A percentile compares a stretch with the other conserved stretches of the same genome.
Evolutionary conservation across 2,888 invertebrate genomes (phyloP).

Genomic region (Coenonympha glycerion): DNA sequence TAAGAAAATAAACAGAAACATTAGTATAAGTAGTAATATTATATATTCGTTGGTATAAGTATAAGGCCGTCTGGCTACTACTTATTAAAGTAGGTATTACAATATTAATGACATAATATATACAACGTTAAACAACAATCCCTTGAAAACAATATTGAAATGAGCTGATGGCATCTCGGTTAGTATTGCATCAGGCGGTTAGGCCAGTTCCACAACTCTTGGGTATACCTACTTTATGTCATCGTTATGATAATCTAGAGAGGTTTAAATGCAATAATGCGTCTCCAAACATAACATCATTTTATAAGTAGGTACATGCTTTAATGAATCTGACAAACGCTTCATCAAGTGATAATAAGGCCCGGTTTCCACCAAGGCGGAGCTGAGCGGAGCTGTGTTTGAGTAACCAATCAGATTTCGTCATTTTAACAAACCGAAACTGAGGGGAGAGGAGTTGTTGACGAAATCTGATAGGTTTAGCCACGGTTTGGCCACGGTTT

Average conservation of each 20-base stretch:
- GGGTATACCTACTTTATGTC: constrained; percentile 18
- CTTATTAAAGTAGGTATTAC: too few species aligned
- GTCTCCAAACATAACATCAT: neutral
- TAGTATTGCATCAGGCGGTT: constrained; percentile 57
- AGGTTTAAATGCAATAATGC: constrained; percentile 8
- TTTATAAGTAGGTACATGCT: neutral
- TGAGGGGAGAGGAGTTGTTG: too few species aligned
- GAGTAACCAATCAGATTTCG: too few species aligned
- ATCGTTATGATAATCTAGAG: constrained; percentile 18
- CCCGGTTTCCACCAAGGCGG: too few species aligned
- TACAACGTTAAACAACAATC: constrained; percentile 18
- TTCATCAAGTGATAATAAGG: too few species aligned
- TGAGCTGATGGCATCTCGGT: constrained; percentile 44
- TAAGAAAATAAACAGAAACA: neutral
- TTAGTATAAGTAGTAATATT: too few species aligned
- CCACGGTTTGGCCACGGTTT: too few species aligned
- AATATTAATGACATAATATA: constrained; percentile 3
- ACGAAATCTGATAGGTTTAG: too few species aligned
- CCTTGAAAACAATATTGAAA: constrained; percentile 34
- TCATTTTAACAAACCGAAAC: too few species aligned
- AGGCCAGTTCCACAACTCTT: constrained; percentile 37
- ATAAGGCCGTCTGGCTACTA: neutral
- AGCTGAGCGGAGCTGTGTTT: too few species aligned
- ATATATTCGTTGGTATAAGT: neutral
- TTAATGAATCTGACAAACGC: too few species aligned